These are phyloP conservation scores for Eulemur rufifrons DNA, from an alignment of 2,113 vertebrate genomes.

Conservation along the genomic window DNA sequence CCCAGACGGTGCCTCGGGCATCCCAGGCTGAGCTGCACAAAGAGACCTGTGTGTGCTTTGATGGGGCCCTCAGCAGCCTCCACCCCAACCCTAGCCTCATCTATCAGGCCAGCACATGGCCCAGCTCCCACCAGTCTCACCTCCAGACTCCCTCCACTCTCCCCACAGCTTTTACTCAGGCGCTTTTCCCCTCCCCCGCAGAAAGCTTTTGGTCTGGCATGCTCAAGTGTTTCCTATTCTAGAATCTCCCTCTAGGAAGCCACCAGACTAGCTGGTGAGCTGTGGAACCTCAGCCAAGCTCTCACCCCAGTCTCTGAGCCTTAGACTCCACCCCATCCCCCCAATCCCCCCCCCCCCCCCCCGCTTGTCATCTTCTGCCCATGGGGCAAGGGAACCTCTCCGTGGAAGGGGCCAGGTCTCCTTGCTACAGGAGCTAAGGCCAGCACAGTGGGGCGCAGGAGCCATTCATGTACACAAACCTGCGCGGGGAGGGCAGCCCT, in stretches of 20 bases:
- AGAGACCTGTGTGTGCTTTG: constrained; percentile 61
- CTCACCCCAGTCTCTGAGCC: not conserved
- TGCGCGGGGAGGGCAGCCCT: not conserved
- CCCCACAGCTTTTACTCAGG: not conserved
- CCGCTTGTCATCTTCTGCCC: not conserved
- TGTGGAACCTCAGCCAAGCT: not conserved
- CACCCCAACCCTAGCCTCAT: not conserved
- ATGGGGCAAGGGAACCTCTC: not conserved
- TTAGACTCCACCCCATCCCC: not conserved
- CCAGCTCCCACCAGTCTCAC: not conserved
- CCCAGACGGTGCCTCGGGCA: constrained; percentile 43
- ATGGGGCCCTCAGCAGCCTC: not conserved
- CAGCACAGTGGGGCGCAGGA: not conserved
- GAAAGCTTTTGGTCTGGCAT: not conserved
- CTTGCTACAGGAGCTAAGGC: not conserved
- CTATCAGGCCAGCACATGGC: not conserved
- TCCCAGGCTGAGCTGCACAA: constrained; percentile 54
- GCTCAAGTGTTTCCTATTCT: not conserved
- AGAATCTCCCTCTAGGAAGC: constrained; percentile 30
- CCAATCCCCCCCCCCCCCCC: not conserved
- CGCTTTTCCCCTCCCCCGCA: not conserved
- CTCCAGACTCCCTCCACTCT: not conserved
- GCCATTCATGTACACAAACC: not conserved
- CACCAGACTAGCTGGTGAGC: not conserved
- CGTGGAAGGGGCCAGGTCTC: not conserved